Evolutionary conservation across 2,888 invertebrate species (phyloP).

Genomic region (Amorpha juglandis): DNA sequence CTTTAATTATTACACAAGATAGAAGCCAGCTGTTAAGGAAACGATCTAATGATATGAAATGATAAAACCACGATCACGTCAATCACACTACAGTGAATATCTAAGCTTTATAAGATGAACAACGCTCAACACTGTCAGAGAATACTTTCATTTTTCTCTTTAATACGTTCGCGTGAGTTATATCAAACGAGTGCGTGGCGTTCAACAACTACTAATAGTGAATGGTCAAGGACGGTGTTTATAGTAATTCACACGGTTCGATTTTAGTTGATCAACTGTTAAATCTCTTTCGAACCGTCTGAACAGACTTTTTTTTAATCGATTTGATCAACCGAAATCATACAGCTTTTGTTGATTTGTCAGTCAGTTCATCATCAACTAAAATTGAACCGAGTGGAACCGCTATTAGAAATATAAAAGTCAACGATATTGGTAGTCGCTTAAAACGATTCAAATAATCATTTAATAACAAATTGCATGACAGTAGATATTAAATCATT

Average conservation of each 20-base stretch:
- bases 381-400: too few species aligned
- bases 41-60: slow-evolving; percentile 5
- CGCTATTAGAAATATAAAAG: too few species aligned
- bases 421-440: too few species aligned
- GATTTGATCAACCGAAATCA: too few species aligned
- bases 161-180: neutral
- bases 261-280: too few species aligned
- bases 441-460: slow-evolving; percentile 1
- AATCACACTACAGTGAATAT: neutral
- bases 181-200: neutral
- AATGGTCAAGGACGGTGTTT: neutral
- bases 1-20: neutral
- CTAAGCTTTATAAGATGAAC: neutral
- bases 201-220: neutral
- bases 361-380: too few species aligned
- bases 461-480: slow-evolving; percentile 5
- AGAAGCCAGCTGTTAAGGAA: neutral
- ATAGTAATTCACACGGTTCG: neutral
- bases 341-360: too few species aligned
- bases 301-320: too few species aligned
- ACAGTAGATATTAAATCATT: neutral
- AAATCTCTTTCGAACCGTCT: too few species aligned
- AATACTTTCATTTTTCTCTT: neutral
- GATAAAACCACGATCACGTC: neutral
- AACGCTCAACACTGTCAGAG: neutral